Conservation (phyloP, 2,113 vertebrate genomes). For the Tupaia chinensis region DNA sequence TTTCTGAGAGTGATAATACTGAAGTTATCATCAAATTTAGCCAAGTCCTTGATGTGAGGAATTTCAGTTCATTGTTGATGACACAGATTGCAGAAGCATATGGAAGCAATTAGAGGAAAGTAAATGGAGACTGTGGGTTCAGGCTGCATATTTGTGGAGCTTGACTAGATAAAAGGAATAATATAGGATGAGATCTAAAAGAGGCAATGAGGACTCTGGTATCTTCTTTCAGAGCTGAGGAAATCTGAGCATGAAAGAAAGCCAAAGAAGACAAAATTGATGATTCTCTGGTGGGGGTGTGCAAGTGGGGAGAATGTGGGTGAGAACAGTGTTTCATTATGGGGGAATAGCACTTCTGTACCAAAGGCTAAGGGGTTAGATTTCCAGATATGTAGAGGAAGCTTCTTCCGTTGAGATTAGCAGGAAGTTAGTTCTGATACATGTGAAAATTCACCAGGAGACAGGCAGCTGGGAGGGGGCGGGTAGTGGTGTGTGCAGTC, state of each 20-base stretch:
- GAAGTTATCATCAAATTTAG: slow-evolving; percentile 64
- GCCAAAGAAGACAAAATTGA: slow-evolving; percentile 60
- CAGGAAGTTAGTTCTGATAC: slow-evolving; percentile 31
- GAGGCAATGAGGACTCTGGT: slow-evolving; percentile 21
- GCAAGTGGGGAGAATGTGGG: not conserved
- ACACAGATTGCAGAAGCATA: slow-evolving; percentile 77
- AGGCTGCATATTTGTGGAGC: slow-evolving; percentile 52
- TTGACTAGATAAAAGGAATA: slow-evolving; percentile 76
- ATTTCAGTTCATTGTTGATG: slow-evolving; percentile 63
- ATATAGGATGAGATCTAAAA: slow-evolving; percentile 62
- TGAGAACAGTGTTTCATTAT: slow-evolving; percentile 1
- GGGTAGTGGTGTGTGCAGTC: not conserved
- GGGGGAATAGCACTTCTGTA: not conserved
- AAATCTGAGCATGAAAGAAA: slow-evolving; percentile 72
- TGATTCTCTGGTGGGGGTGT: not conserved
- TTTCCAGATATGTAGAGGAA: slow-evolving; percentile 65
- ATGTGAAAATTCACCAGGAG: not conserved
- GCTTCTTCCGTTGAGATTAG: slow-evolving; percentile 6
- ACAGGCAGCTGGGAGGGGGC: not conserved
- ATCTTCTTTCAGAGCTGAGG: slow-evolving; percentile 71
- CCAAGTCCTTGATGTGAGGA: slow-evolving; percentile 69
- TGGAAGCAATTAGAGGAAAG: slow-evolving; percentile 78
- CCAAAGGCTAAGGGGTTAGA: slow-evolving; percentile 33
- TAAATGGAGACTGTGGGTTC: slow-evolving; percentile 71
- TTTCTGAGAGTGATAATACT: slow-evolving; percentile 54